Evolutionary conservation across 2,113 vertebrate species (phyloP).

Genomic region (Triplophysa siluroides): DNA sequence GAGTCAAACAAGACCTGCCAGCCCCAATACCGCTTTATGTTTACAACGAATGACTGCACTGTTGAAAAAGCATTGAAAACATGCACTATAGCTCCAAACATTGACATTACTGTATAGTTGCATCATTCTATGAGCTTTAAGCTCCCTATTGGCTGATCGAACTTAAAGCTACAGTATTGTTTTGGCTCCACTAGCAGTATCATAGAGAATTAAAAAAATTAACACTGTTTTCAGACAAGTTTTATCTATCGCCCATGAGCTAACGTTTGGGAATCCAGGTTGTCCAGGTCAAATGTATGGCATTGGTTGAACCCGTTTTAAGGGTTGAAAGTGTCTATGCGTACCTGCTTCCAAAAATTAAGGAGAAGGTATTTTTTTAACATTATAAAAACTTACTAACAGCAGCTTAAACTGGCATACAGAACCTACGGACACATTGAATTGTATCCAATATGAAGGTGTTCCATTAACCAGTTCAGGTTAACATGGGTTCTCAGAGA

Average conservation of each 20-base stretch:
- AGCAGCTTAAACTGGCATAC: neutral
- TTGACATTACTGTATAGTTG: constrained; percentile 24
- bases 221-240: no score
- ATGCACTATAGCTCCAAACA: neutral
- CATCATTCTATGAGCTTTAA: constrained; percentile 24
- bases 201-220: neutral
- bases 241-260: no score
- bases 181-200: neutral
- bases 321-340: no score
- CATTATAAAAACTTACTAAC: neutral
- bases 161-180: constrained; percentile 6
- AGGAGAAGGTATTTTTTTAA: no score
- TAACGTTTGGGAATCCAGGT: no score
- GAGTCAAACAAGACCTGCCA: constrained; percentile 37
- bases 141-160: neutral
- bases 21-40: constrained; percentile 1
- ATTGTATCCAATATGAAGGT: neutral
- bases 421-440: neutral
- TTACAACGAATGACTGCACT: constrained; percentile 3
- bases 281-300: no score
- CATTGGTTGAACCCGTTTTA: no score
- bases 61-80: neutral
- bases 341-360: no score
- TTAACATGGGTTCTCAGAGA: neutral
- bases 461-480: neutral